Conservation (phyloP, 2,888 invertebrate genomes). For the Aspidiotus rigidus region DNA sequence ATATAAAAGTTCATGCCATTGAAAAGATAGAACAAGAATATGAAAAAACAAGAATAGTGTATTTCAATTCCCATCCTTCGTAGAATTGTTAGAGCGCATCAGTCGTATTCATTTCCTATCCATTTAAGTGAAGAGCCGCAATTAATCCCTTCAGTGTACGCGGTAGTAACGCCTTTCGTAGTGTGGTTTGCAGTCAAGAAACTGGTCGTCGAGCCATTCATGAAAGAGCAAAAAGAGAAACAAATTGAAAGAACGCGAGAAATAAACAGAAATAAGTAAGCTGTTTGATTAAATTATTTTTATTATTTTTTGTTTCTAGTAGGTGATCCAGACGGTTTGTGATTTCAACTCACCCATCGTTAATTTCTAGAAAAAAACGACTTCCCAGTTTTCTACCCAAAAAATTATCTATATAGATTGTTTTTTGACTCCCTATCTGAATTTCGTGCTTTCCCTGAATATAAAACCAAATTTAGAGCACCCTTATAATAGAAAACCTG, state of each 20-base stretch:
- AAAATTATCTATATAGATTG: too few species aligned
- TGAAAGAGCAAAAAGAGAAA: constrained; percentile 63
- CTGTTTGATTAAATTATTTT: background rate
- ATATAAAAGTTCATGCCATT: too few species aligned
- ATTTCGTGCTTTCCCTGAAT: too few species aligned
- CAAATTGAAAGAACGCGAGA: constrained; percentile 75
- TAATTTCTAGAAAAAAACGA: too few species aligned
- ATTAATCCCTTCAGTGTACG: constrained; percentile 86
- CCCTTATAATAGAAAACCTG: too few species aligned
- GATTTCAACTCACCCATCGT: too few species aligned
- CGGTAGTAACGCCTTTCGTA: constrained; percentile 76
- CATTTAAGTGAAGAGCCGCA: constrained; percentile 82
- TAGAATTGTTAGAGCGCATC: constrained; percentile 76
- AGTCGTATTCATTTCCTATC: constrained; percentile 80
- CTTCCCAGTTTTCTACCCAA: too few species aligned
- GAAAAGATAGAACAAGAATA: background rate
- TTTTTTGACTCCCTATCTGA: too few species aligned
- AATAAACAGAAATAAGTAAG: constrained; percentile 60
- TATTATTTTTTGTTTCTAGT: background rate
- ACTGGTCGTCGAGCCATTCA: constrained; percentile 73
- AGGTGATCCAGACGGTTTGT: background rate
- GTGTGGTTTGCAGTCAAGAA: constrained; percentile 74
- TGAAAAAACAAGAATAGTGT: background rate
- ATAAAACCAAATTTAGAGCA: too few species aligned
- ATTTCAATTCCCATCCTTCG: constrained; percentile 36